Evolutionary conservation across 2,888 invertebrate species (phyloP).

Genomic region (Phytoseiulus persimilis): DNA sequence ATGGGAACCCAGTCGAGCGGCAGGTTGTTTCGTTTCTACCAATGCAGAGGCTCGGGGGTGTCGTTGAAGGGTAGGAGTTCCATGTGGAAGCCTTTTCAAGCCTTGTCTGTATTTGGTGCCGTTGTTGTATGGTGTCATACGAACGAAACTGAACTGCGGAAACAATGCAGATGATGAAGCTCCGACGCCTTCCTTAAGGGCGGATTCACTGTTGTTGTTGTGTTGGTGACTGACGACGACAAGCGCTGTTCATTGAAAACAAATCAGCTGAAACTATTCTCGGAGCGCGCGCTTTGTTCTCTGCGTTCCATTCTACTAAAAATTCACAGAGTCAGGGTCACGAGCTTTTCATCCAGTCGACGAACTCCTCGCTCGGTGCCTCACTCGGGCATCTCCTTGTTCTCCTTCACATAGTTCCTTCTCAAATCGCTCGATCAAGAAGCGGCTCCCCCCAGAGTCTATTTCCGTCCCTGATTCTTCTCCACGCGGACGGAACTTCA

Average conservation of each 20-base stretch:
- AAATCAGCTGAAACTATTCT: not conserved
- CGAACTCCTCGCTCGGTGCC: too few species aligned
- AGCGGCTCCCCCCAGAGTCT: too few species aligned
- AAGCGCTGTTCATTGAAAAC: not conserved
- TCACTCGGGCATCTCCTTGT: too few species aligned
- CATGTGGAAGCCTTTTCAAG: not conserved
- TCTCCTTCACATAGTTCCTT: too few species aligned
- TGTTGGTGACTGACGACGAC: not conserved
- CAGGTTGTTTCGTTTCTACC: too few species aligned
- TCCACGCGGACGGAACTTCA: too few species aligned
- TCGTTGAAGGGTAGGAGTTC: too few species aligned
- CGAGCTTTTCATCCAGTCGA: not conserved
- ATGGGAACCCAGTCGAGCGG: too few species aligned
- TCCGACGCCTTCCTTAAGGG: not conserved
- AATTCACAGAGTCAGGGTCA: not conserved
- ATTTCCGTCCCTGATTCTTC: too few species aligned
- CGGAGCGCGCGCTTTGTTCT: not conserved
- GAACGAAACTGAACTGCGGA: not conserved
- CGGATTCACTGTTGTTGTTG: not conserved
- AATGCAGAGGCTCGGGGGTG: too few species aligned
- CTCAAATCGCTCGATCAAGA: too few species aligned
- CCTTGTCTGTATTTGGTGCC: not conserved
- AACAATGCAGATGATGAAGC: not conserved
- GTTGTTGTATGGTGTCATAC: not conserved
- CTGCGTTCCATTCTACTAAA: not conserved